These are phyloP conservation scores for Rhizomys pruinosus DNA, from an alignment of 2,113 vertebrate species.

Conservation along the genomic window DNA sequence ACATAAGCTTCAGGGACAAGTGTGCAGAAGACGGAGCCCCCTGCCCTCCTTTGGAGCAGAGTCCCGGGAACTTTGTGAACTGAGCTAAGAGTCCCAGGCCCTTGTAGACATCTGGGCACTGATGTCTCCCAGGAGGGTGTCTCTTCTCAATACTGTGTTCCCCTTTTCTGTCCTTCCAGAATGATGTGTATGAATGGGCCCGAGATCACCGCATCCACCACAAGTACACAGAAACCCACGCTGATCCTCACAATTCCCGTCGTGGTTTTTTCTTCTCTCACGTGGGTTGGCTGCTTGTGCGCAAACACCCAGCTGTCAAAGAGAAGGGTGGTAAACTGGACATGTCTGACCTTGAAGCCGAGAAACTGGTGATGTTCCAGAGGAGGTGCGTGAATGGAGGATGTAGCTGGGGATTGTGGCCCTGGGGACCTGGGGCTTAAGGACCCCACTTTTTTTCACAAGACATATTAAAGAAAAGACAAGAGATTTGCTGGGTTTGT, in stretches of 20 bases:
- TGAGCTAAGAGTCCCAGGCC: not conserved
- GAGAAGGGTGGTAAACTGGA: conserved; percentile 94
- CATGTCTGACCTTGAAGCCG: conserved; percentile 90
- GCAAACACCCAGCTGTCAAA: conserved; percentile 96
- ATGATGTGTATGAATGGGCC: conserved; percentile 96
- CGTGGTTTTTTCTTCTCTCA: conserved; percentile 98
- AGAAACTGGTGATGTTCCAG: conserved; percentile 97
- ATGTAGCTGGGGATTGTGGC: not conserved
- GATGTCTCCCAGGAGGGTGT: not conserved
- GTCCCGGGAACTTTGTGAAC: not conserved
- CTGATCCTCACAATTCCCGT: conserved; percentile 94
- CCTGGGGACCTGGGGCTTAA: not conserved
- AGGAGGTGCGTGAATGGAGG: conserved; percentile 87
- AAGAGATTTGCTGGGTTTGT: conserved; percentile 6
- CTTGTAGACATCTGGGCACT: not conserved
- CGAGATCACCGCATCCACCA: conserved; percentile 97
- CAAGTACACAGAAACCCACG: conserved; percentile 96
- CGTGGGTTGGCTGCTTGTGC: conserved; percentile 96
- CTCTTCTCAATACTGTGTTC: not conserved
- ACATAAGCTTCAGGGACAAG: not conserved
- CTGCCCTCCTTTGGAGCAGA: not conserved
- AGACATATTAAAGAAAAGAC: not conserved
- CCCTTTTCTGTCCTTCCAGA: conserved; percentile 85
- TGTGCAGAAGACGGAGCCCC: not conserved
- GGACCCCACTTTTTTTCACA: not conserved